Base-by-base conservation (phyloP, 2,888 invertebrate genomes). In the Stictocephala bisonia region DNA sequence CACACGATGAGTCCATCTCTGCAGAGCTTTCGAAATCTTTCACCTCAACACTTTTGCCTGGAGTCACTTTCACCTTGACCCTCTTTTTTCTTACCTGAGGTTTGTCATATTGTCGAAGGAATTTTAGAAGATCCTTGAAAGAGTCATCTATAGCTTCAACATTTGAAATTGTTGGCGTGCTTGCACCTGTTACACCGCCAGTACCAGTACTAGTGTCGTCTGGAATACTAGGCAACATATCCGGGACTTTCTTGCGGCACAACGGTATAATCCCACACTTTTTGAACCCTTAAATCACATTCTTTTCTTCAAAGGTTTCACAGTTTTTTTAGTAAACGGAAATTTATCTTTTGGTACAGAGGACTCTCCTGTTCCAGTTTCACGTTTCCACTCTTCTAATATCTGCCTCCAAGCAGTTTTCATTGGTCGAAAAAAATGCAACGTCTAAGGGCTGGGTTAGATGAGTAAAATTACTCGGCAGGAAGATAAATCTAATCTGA, bases 381-480 rank as follows among this genome's bases (percentile, higher is more conserved):
- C 73, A 31, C 31, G 22, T 44, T 75, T 75, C 78, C 78, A 79
- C 15, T 76, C 74, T 7, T 44, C 72, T 24, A 79, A 40, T 11
- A 78, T 72, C 35, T 75, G 60, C 27, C 80, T 22, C 81, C 82
- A 81, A 40, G 66, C 69, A 24, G 66, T 70, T 74, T 81, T 81
- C 77, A 81, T 71, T 20, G 81, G 79, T 3, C 75, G 51, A 71
- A 81, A 81, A 41, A 78, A 78, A 27, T n/a, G n/a, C n/a, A n/a
- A n/a, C n/a, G n/a, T 80, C 81, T 15, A 82, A 76, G 4, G 80
- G 80, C 71, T 82, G 81, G 1, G 77, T 73, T 20, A 81, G 51
- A 60, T 80, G 81, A 13, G 81, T 82, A 13, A 79, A 75, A 74
- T 83, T 82, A 31, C 81, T 77, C 40, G 82, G 82, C 26, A 83